These are phyloP conservation scores for Limosa lapponica DNA, from an alignment of 2,797 vertebrate genomes.

Conservation along the genomic window DNA sequence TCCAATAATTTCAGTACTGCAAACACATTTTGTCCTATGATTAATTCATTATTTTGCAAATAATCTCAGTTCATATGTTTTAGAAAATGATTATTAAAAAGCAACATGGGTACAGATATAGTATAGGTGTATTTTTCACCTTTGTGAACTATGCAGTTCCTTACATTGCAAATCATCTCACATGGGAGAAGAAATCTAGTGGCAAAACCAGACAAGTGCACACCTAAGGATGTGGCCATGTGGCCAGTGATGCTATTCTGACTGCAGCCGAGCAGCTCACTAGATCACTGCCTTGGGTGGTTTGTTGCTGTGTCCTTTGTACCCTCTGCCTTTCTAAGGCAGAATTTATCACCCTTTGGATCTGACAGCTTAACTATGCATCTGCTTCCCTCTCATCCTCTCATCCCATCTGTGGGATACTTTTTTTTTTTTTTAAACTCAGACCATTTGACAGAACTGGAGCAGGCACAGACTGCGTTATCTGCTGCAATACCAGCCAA, in stretches of 20 bases:
- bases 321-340: neutral
- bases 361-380: conserved; percentile 19
- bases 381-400: conserved; percentile 9
- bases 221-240: neutral
- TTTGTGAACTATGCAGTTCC: neutral
- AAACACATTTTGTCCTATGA: neutral
- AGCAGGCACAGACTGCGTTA: neutral
- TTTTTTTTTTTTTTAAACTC: neutral
- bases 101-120: neutral
- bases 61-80: neutral
- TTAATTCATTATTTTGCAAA: neutral
- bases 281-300: neutral
- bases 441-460: neutral
- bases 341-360: conserved; percentile 12
- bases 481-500: neutral
- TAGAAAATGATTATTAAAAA: neutral
- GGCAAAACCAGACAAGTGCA: neutral
- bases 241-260: neutral
- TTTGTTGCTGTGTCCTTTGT: neutral
- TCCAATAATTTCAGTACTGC: neutral
- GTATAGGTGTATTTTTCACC: neutral
- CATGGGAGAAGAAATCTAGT: neutral
- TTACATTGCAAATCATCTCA: neutral
- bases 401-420: neutral
- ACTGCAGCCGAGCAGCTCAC: neutral